Base-by-base conservation (phyloP, 1,140 invertebrate genomes). In the Heliconius himera region DNA sequence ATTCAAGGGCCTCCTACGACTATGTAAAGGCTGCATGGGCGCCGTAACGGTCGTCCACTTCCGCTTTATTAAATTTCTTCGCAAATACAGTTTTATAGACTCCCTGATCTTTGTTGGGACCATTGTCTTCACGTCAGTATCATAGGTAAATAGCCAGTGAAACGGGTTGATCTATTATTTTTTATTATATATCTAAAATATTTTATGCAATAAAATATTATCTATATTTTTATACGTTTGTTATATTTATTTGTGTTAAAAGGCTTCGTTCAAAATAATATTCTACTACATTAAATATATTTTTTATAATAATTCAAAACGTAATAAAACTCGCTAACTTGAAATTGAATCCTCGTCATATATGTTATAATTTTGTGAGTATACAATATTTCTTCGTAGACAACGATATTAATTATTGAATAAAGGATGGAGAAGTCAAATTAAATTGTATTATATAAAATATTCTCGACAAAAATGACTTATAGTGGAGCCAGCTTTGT, bases 61-160 rank as follows among this genome's bases (percentile, higher is more conserved):
- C 92, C 90, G 91, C 93, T 90, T 94, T 94, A 94, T 94, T 94
- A 94, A 93, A 94, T 94, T 93, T 94, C 93, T 93, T 93, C 86
- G 91, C 92, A 93, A 94, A 93, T 93, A 93, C 87, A 92, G 88
- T 94, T 94, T 94, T 94, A 94, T 91, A 87, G 82, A 81, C 89
- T 86, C 82, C 86, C 88, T 88, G 90, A 90, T 89, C 90, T 91
- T 89, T 89, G 87, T 87, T 86, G 88, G 89, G 88, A 86, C 89
- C 89, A 86, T 89, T 91, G 89, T 92, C 88, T 89, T 88, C 85
- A 79, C 86, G 90, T 89, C 90, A 91, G 89, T 91, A 91, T 90
- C 86, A 87, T 87, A 93, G 91, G 91, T 90, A 93, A 93, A 94
- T 91, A 94, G 83, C 84, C 79, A 84, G 85, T 87, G 80, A 88